A percentile compares a stretch with the other conserved stretches of the same genome.
Conservation (phyloP, 2,888 invertebrate species). For the Sicus ferrugineus region DNA sequence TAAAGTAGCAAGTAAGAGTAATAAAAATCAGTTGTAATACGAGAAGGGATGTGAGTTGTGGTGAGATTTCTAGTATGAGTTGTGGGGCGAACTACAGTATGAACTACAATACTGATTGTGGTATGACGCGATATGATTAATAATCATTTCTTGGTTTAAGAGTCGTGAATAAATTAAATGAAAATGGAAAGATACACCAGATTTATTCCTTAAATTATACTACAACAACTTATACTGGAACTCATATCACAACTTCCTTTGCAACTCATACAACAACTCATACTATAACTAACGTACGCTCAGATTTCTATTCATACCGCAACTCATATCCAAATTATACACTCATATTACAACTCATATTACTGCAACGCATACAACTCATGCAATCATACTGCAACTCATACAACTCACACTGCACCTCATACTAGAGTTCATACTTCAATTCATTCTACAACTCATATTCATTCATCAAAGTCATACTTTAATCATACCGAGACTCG, state of each 20-base stretch:
- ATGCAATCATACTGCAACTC: constrained; percentile 4
- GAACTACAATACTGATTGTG: no score
- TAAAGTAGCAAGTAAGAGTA: no score
- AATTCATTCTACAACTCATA: neutral
- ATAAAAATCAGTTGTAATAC: no score
- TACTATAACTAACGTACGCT: no score
- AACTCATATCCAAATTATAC: neutral
- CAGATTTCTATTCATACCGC: neutral
- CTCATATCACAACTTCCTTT: neutral
- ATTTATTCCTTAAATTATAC: no score
- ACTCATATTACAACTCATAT: neutral
- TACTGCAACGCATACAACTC: neutral
- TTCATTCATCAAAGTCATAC: neutral
- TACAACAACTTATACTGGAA: neutral
- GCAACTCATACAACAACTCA: neutral
- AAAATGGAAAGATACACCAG: no score
- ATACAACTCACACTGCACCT: constrained; percentile 3
- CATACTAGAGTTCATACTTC: neutral
- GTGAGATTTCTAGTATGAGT: no score
- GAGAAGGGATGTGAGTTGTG: no score
- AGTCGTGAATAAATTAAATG: no score
- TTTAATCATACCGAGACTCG: neutral
- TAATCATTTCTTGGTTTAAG: no score
- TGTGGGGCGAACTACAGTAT: no score
- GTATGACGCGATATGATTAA: no score